phyloP scores from a whole-genome alignment of 2,888 invertebrate genomes.

The Drosophila acutilabella region DNA sequence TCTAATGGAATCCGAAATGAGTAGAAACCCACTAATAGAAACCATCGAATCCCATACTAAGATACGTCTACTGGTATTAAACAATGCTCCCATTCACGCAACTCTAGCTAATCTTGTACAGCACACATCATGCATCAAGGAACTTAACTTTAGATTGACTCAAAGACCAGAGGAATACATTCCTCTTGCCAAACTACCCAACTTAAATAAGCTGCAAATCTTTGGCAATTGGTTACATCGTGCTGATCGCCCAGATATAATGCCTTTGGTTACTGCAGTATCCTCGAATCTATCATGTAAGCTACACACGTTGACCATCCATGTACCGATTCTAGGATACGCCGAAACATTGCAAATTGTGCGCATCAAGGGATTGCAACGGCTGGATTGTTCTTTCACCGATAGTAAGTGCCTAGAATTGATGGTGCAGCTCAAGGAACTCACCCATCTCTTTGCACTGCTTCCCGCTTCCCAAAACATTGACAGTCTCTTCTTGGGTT shows the following conservation, averaged over 20 bases:
- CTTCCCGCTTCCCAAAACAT: conserved; percentile 11
- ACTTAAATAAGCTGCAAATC: conserved; percentile 14
- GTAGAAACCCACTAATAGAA: conserved; percentile 27
- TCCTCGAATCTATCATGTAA: conserved; percentile 16
- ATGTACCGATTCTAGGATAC: conserved; percentile 22
- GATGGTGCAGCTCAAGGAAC: conserved; percentile 3
- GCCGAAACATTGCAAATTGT: conserved; percentile 26
- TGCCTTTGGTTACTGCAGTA: conserved; percentile 29
- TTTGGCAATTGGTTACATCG: conserved; percentile 1
- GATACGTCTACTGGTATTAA: conserved; percentile 22
- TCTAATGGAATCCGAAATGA: conserved; percentile 19
- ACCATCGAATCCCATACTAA: conserved; percentile 21
- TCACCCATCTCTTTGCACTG: conserved; percentile 15
- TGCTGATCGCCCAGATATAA: background rate
- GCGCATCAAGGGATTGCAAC: conserved; percentile 8
- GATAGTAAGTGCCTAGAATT: conserved; percentile 17
- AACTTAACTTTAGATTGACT: conserved; percentile 25
- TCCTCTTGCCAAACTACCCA: conserved; percentile 17
- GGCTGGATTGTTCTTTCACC: conserved; percentile 20
- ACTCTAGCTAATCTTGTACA: conserved; percentile 25
- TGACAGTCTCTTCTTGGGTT: conserved; percentile 16
- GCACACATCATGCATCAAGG: conserved; percentile 22
- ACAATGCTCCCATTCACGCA: conserved; percentile 19
- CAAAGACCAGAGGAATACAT: conserved; percentile 26
- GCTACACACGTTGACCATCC: conserved; percentile 19